Percentiles rank a stretch among this genome's conserved stretches.
phyloP scores from a whole-genome alignment of 2,113 vertebrate species.

The Hippocampus abdominalis region DNA sequence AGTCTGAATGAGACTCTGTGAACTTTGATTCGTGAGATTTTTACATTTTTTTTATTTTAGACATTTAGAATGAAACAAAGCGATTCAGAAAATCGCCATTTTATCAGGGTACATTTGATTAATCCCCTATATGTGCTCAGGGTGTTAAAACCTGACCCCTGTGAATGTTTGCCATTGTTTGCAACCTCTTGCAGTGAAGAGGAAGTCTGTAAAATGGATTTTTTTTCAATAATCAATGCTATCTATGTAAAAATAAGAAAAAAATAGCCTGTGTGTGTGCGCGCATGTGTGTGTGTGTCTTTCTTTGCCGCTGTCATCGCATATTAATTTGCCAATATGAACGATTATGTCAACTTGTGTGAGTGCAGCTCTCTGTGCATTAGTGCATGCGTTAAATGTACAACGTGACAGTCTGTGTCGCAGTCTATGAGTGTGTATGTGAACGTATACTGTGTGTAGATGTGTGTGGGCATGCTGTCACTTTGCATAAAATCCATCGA shows the following conservation, averaged over 20 bases:
- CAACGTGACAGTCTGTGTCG: background rate
- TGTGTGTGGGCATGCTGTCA: slow-evolving; percentile 48
- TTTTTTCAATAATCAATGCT: slow-evolving; percentile 30
- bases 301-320: slow-evolving; percentile 9
- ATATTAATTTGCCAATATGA: slow-evolving; percentile 8
- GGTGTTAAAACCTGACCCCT: slow-evolving; percentile 2
- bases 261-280: background rate
- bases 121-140: slow-evolving; percentile 20
- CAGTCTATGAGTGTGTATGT: background rate
- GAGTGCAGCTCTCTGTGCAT: slow-evolving; percentile 7
- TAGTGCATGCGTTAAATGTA: slow-evolving; percentile 2
- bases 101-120: slow-evolving; percentile 33
- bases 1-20: slow-evolving; percentile 12
- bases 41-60: background rate
- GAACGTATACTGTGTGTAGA: background rate
- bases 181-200: slow-evolving; percentile 6
- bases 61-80: slow-evolving; percentile 6
- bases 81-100: slow-evolving; percentile 18
- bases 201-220: slow-evolving; percentile 25
- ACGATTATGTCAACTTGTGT: background rate
- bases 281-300: background rate
- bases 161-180: slow-evolving; percentile 26
- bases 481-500: slow-evolving; percentile 39
- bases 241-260: slow-evolving; percentile 23
- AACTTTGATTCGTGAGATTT: slow-evolving; percentile 4